phyloP scores from a whole-genome alignment of 2,888 invertebrate species.

The Exocentrus adspersus region DNA sequence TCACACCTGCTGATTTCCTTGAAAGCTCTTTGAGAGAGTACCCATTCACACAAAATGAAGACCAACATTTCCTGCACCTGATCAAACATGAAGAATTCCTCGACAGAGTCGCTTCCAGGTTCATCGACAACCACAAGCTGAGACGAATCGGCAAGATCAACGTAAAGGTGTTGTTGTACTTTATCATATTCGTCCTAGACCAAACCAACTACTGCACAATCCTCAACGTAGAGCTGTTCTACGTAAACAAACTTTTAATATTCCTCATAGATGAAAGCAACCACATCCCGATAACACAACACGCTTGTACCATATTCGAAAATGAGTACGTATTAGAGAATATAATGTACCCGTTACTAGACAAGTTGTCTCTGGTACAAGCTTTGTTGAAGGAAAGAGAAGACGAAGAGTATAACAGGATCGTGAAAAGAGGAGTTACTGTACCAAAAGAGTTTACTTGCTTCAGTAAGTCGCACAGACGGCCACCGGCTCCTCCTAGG shows the following conservation, averaged over 20 bases:
- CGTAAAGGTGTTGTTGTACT: constrained; percentile 44
- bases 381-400: constrained; percentile 11
- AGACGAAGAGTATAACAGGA: constrained; percentile 30
- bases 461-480: constrained; percentile 13
- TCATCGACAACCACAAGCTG: constrained; percentile 40
- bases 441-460: constrained; percentile 45
- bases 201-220: constrained; percentile 46
- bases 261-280: constrained; percentile 65
- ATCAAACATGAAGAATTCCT: constrained; percentile 51
- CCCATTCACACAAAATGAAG: constrained; percentile 33
- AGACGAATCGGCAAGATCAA: constrained; percentile 43
- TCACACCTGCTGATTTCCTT: constrained; percentile 49
- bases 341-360: constrained; percentile 65
- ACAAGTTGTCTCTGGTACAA: constrained; percentile 49
- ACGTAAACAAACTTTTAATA: constrained; percentile 56
- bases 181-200: constrained; percentile 54
- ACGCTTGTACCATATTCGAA: constrained; percentile 66
- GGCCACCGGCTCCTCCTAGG: constrained; percentile 34
- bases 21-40: constrained; percentile 31
- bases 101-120: constrained; percentile 42
- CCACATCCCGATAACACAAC: constrained; percentile 63
- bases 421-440: constrained; percentile 42
- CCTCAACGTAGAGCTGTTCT: constrained; percentile 43
- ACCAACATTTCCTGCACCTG: constrained; percentile 44
- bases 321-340: constrained; percentile 65